Conservation (phyloP, 2,113 vertebrate genomes). For the Merops nubicus region DNA sequence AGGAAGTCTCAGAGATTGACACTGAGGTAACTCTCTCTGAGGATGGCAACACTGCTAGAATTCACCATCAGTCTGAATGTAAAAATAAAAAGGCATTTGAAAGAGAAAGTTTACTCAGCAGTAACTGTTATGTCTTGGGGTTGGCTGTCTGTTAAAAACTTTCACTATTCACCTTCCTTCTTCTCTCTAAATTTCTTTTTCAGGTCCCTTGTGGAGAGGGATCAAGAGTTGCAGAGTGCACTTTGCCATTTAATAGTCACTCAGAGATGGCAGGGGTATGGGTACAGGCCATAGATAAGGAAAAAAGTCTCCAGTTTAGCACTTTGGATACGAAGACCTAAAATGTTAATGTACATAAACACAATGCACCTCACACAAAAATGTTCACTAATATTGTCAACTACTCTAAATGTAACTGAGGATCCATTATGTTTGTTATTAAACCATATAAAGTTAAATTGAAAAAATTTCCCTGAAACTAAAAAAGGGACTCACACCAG, state of each 20-base stretch:
- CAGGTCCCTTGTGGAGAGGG: not conserved
- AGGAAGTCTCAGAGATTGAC: not conserved
- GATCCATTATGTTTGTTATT: not conserved
- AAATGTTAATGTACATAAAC: not conserved
- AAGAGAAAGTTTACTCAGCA: not conserved
- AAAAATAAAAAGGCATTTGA: not conserved
- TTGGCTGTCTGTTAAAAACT: not conserved
- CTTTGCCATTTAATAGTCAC: not conserved
- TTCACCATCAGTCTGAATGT: not conserved
- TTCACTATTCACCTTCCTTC: not conserved
- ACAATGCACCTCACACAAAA: not conserved
- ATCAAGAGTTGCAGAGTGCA: rapidly evolving
- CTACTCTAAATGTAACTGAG: not conserved
- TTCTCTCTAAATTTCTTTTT: not conserved
- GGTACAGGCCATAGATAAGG: not conserved
- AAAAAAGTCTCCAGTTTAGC: not conserved
- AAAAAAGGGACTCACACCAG: not conserved
- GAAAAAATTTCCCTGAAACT: not conserved
- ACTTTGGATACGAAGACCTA: not conserved
- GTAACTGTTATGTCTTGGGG: not conserved
- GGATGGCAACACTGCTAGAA: not conserved
- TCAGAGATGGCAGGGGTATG: not conserved
- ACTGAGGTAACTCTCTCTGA: not conserved
- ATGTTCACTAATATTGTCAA: not conserved
- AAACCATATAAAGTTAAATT: rapidly evolving